A percentile compares a stretch with the other conserved stretches of the same genome.
Conservation (phyloP, 2,888 invertebrate species). For the Lasioglossum calceatum region DNA sequence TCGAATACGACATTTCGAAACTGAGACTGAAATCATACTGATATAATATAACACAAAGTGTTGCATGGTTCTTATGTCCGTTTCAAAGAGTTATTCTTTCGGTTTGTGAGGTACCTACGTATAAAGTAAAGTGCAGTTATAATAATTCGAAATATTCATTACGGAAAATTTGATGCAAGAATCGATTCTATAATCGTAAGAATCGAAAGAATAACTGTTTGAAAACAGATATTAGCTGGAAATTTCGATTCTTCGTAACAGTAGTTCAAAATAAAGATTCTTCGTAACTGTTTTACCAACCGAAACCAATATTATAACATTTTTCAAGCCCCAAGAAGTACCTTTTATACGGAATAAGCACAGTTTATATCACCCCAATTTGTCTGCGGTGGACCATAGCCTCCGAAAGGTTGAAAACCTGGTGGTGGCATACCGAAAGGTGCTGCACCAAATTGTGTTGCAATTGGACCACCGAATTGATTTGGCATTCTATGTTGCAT, state of each 20-base stretch:
- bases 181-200: too few species aligned
- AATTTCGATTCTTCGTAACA: not conserved
- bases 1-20: too few species aligned
- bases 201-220: too few species aligned
- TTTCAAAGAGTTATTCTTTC: too few species aligned
- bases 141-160: not conserved
- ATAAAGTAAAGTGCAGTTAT: not conserved
- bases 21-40: too few species aligned
- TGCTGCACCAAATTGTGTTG: slow-evolving; percentile 86
- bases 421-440: slow-evolving; percentile 91
- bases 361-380: slow-evolving; percentile 78
- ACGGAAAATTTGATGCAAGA: not conserved
- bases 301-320: not conserved
- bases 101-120: too few species aligned
- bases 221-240: too few species aligned
- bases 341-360: not conserved
- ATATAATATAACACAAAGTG: too few species aligned
- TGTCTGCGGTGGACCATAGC: slow-evolving; percentile 82
- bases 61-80: too few species aligned
- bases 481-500: slow-evolving; percentile 83
- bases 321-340: not conserved
- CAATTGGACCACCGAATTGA: slow-evolving; percentile 86
- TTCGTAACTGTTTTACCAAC: not conserved
- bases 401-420: slow-evolving; percentile 85
- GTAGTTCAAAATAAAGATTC: not conserved